phyloP scores from a whole-genome alignment of 2,888 invertebrate species.

The Callimorpha dominula region DNA sequence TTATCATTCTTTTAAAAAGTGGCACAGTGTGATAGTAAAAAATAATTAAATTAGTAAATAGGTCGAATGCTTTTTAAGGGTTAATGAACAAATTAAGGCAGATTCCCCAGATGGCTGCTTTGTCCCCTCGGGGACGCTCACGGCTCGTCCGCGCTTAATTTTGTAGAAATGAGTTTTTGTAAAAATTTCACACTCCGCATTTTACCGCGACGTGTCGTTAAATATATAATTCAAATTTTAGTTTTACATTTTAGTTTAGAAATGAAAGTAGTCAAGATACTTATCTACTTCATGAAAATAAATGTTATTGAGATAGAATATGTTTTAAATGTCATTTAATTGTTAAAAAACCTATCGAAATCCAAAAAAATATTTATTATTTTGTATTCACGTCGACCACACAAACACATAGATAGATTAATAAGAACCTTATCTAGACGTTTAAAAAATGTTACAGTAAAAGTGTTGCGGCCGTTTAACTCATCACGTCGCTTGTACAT shows the following conservation, averaged over 20 bases:
- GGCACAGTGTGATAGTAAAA: constrained; percentile 25
- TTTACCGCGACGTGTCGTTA: constrained; percentile 21
- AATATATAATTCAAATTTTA: constrained; percentile 14
- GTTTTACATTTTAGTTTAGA: neutral
- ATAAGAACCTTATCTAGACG: too few relatives aligned
- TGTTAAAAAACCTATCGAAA: too few relatives aligned
- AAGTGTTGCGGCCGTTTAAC: too few relatives aligned
- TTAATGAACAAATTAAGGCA: constrained; percentile 58
- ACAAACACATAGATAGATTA: too few relatives aligned
- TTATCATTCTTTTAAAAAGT: constrained; percentile 12
- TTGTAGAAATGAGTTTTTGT: constrained; percentile 39
- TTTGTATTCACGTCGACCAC: too few relatives aligned
- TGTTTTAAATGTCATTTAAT: too few relatives aligned
- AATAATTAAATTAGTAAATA: constrained; percentile 39
- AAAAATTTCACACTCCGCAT: constrained; percentile 30
- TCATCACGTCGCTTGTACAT: too few relatives aligned
- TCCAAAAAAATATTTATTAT: too few relatives aligned
- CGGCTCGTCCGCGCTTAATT: constrained; percentile 37
- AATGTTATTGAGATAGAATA: too few relatives aligned
- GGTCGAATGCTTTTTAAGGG: constrained; percentile 50
- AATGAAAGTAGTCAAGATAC: neutral
- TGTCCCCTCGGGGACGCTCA: constrained; percentile 30
- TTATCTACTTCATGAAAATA: too few relatives aligned
- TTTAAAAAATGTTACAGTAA: too few relatives aligned
- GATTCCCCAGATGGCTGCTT: constrained; percentile 46